Conservation (phyloP, 2,888 invertebrate species). For the Thelaira solivaga region DNA sequence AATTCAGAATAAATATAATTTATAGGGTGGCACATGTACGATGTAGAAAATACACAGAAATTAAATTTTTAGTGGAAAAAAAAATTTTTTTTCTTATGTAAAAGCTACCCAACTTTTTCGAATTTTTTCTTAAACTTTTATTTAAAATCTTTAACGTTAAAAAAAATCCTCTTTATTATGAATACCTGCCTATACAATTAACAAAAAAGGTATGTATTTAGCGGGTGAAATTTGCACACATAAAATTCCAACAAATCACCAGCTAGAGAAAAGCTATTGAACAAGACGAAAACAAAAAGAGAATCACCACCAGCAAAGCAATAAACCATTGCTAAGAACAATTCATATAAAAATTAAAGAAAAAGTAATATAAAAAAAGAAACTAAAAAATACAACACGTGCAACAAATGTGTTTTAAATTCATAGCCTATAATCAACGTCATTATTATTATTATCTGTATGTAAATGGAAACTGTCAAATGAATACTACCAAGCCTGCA, state of each 20-base stretch:
- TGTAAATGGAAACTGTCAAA: slow-evolving; percentile 51
- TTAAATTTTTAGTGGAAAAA: no score
- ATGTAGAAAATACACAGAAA: no score
- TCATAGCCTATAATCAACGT: slow-evolving; percentile 56
- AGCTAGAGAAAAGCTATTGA: slow-evolving; percentile 29
- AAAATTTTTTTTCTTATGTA: no score
- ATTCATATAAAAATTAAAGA: not conserved
- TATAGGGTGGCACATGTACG: no score
- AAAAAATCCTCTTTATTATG: no score
- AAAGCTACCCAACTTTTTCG: no score
- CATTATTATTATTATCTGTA: slow-evolving; percentile 31
- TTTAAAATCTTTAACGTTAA: no score
- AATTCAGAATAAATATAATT: no score
- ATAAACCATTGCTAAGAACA: slow-evolving; percentile 26
- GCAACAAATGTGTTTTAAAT: slow-evolving; percentile 70
- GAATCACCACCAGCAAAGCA: slow-evolving; percentile 47
- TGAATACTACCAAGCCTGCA: slow-evolving; percentile 32
- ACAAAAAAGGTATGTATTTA: no score
- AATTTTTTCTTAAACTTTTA: no score
- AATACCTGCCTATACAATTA: no score
- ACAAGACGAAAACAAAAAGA: slow-evolving; percentile 15
- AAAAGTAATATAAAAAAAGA: no score
- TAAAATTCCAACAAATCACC: slow-evolving; percentile 27
- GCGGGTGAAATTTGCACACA: slow-evolving; percentile 5
- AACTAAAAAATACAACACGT: slow-evolving; percentile 65